Conservation (phyloP, 1,140 invertebrate species). For the Eufriesea mexicana region DNA sequence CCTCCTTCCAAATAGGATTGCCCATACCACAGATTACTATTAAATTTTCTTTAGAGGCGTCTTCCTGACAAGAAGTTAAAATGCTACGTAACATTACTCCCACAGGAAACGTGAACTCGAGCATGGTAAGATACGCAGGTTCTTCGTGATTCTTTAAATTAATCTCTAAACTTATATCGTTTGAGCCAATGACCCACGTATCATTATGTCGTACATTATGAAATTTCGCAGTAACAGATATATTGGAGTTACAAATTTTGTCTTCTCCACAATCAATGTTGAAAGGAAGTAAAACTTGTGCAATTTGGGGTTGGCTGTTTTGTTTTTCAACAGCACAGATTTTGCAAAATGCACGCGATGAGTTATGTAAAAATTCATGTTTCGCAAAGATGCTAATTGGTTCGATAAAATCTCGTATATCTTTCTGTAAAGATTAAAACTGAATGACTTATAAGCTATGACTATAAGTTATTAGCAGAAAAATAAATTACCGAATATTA, state of each 20-base stretch:
- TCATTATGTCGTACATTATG: constrained; percentile 59
- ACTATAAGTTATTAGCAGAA: neutral
- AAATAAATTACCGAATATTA: constrained; percentile 14
- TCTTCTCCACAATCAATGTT: constrained; percentile 77
- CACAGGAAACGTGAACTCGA: constrained; percentile 69
- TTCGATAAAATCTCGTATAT: constrained; percentile 61
- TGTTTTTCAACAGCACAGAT: constrained; percentile 63
- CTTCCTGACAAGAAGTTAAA: constrained; percentile 77
- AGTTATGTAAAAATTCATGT: constrained; percentile 49
- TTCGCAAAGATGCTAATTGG: constrained; percentile 68
- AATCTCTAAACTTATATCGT: constrained; percentile 71
- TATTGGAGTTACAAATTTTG: constrained; percentile 77
- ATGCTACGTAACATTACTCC: constrained; percentile 71
- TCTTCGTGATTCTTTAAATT: constrained; percentile 75
- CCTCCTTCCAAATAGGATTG: constrained; percentile 67
- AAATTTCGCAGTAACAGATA: constrained; percentile 66
- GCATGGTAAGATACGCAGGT: constrained; percentile 74
- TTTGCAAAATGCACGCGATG: constrained; percentile 48
- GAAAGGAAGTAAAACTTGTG: constrained; percentile 72
- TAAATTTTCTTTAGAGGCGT: constrained; percentile 47
- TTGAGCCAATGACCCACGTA: constrained; percentile 77
- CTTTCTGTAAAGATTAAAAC: constrained; percentile 48
- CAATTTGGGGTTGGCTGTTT: constrained; percentile 27
- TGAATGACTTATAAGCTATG: constrained; percentile 3
- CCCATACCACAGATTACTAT: constrained; percentile 66